Conservation (phyloP, 2,113 vertebrate genomes). For the Lontra canadensis region DNA sequence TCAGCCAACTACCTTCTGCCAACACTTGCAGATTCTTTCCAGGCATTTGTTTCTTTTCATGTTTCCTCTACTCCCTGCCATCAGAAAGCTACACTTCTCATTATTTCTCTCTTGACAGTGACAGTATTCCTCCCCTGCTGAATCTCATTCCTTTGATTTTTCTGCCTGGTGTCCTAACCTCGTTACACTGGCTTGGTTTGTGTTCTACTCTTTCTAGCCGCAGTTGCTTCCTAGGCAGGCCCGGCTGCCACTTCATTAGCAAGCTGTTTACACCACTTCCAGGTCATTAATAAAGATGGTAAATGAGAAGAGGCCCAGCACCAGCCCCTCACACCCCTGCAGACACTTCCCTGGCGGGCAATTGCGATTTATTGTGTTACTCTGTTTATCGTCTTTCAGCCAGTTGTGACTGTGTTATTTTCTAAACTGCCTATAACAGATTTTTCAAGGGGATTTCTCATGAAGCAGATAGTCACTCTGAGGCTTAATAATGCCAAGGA, state of each 20-base stretch:
- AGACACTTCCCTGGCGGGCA: slow-evolving; percentile 3
- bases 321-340: neutral
- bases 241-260: slow-evolving; percentile 54
- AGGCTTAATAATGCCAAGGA: neutral
- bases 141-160: slow-evolving; percentile 51
- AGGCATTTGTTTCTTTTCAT: neutral
- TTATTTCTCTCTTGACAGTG: neutral
- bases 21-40: neutral
- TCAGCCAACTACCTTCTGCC: neutral
- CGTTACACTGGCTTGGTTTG: neutral
- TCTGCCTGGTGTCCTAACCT: slow-evolving; percentile 32
- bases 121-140: slow-evolving; percentile 5
- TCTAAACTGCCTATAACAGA: slow-evolving; percentile 46
- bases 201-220: neutral
- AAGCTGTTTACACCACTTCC: slow-evolving; percentile 38
- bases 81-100: neutral
- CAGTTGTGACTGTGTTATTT: slow-evolving; percentile 12
- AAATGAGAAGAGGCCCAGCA: slow-evolving; percentile 1
- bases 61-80: neutral
- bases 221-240: neutral
- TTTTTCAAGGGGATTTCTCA: slow-evolving; percentile 57
- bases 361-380: neutral
- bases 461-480: neutral
- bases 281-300: slow-evolving; percentile 37
- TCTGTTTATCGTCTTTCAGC: slow-evolving; percentile 35